phyloP scores from a whole-genome alignment of 2,888 invertebrate species.

The Oegoconia quadripuncta region DNA sequence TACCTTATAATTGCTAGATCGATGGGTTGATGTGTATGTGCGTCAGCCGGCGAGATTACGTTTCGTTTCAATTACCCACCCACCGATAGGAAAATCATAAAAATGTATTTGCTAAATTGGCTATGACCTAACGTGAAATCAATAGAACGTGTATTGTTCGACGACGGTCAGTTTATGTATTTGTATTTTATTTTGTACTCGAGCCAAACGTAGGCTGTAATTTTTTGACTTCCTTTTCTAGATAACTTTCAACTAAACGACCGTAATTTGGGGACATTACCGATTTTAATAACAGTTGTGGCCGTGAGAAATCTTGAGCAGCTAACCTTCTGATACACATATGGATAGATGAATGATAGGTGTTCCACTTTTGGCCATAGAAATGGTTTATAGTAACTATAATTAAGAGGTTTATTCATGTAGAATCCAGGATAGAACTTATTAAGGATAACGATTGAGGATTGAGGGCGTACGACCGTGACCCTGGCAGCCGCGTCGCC shows the following conservation, averaged over 20 bases:
- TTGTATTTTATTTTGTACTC: conserved; percentile 1
- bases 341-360: no score
- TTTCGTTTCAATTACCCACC: conserved; percentile 44
- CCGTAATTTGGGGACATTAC: no score
- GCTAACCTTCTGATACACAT: no score
- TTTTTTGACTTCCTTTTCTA: no score
- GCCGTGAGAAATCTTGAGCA: no score
- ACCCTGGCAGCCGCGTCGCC: conserved; percentile 32
- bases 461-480: conserved; percentile 27
- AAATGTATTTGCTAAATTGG: conserved; percentile 47
- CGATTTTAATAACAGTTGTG: no score
- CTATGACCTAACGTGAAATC: conserved; percentile 36
- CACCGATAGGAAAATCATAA: conserved; percentile 52
- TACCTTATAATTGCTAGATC: conserved; percentile 36
- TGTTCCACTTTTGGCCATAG: no score
- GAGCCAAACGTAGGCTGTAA: no score
- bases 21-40: conserved; percentile 41
- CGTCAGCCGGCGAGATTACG: conserved; percentile 50
- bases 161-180: conserved; percentile 12
- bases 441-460: conserved; percentile 23
- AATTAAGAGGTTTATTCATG: no score
- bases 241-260: no score
- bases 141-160: conserved; percentile 21
- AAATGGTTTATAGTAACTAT: no score
- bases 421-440: conserved; percentile 9